phyloP scores from a whole-genome alignment of 2,797 vertebrate species.

The Gephyroberyx darwinii region DNA sequence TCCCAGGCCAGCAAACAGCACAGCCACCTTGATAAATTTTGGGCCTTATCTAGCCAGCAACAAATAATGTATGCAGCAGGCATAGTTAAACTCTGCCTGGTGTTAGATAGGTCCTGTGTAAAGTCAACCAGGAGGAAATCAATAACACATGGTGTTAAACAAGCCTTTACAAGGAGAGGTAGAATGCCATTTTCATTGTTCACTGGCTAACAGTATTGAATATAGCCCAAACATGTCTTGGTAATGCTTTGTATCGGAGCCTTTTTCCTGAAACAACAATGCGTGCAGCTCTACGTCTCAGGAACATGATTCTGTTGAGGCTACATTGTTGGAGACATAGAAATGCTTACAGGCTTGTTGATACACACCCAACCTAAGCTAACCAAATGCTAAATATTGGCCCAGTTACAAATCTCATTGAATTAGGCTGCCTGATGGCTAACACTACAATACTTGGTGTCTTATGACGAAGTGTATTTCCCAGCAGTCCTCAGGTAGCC shows the following conservation, averaged over 20 bases:
- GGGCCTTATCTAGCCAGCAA: not conserved
- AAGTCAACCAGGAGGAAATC: conserved; percentile 2
- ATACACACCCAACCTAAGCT: not conserved
- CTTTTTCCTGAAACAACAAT: not conserved
- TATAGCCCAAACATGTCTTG: not conserved
- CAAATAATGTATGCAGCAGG: not conserved
- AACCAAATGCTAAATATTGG: conserved; percentile 4
- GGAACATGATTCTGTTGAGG: not conserved
- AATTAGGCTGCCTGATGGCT: not conserved
- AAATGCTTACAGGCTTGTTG: conserved; percentile 9
- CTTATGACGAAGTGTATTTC: conserved; percentile 5
- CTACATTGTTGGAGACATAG: not conserved
- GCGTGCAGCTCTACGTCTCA: no score
- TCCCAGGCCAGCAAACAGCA: not conserved
- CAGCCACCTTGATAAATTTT: not conserved
- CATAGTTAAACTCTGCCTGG: not conserved
- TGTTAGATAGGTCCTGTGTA: not conserved
- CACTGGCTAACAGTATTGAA: not conserved
- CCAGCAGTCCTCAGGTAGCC: conserved; percentile 29
- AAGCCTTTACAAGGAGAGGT: not conserved
- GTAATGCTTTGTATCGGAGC: not conserved
- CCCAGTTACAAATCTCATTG: not conserved
- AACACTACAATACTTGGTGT: not conserved
- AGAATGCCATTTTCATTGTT: not conserved
- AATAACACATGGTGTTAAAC: no score